phyloP scores from a whole-genome alignment of 2,113 vertebrate species.

The Bubo blakistoni region DNA sequence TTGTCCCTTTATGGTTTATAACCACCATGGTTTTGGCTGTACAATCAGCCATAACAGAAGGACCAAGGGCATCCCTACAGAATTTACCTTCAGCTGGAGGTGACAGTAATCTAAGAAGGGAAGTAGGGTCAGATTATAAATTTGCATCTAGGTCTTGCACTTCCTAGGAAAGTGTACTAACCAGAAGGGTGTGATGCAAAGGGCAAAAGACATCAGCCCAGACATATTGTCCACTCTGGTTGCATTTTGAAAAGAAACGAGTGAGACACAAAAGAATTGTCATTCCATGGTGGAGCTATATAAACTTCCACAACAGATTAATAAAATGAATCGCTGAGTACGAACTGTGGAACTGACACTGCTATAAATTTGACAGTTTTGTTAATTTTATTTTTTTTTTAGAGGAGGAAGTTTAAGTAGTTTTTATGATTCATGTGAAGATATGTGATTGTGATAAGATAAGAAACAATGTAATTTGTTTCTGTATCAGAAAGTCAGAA shows the following conservation, averaged over 20 bases:
- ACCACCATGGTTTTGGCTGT: not conserved
- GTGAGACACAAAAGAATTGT: not conserved
- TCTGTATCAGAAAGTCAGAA: not conserved
- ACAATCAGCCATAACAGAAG: rapidly evolving
- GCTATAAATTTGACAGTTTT: not conserved
- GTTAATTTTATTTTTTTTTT: not conserved
- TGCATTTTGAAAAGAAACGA: not conserved
- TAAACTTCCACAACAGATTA: not conserved
- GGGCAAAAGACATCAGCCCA: not conserved
- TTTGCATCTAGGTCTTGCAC: not conserved
- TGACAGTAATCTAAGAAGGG: not conserved
- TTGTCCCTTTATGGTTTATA: not conserved
- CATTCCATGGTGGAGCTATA: not conserved
- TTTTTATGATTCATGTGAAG: not conserved
- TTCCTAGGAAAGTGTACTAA: not conserved
- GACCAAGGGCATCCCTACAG: not conserved
- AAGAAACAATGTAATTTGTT: not conserved
- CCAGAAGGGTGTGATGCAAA: rapidly evolving
- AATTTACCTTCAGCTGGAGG: not conserved
- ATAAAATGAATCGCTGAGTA: not conserved
- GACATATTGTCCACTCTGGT: not conserved
- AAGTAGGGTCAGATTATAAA: not conserved
- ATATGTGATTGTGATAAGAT: not conserved
- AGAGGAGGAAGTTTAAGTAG: not conserved
- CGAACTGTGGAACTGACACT: not conserved